Percentiles rank a stretch among this genome's conserved stretches.
Evolutionary conservation across 2,797 vertebrate species (phyloP).

Genomic region (Lagocephalus sceleratus): DNA sequence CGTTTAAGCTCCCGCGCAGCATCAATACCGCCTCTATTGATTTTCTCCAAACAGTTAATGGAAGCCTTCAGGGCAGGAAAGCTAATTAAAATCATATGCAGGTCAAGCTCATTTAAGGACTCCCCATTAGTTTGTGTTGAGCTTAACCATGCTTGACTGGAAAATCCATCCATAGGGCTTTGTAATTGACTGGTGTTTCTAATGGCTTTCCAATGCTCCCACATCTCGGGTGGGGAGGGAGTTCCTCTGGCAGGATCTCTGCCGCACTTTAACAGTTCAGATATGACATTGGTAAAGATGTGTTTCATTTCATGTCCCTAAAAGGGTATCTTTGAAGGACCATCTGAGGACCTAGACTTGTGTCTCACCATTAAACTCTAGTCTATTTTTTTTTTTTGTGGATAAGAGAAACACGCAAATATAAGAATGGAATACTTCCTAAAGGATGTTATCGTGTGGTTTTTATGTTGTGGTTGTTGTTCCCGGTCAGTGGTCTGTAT

Average conservation of each 20-base stretch:
- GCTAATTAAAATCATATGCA: constrained; percentile 82
- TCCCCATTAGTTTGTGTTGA: constrained; percentile 79
- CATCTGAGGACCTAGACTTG: neutral
- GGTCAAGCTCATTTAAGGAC: constrained; percentile 81
- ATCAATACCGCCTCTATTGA: constrained; percentile 74
- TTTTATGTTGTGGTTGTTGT: constrained; percentile 59
- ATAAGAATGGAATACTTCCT: no score
- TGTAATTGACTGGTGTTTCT: constrained; percentile 75
- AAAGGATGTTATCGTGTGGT: constrained; percentile 30
- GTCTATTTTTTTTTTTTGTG: no score
- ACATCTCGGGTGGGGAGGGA: constrained; percentile 44
- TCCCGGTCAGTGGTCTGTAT: constrained; percentile 51
- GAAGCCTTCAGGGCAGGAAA: constrained; percentile 77
- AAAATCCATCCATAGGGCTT: constrained; percentile 75
- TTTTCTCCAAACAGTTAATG: constrained; percentile 80
- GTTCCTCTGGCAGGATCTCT: constrained; percentile 60
- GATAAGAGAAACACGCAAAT: no score
- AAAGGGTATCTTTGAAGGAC: constrained; percentile 28
- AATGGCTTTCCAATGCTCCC: constrained; percentile 71
- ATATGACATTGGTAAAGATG: constrained; percentile 53
- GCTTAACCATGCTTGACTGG: constrained; percentile 75
- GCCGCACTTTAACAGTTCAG: constrained; percentile 51
- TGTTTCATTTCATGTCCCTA: constrained; percentile 37
- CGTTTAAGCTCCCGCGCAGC: constrained; percentile 65
- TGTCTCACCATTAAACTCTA: no score